A percentile compares a stretch with the other conserved stretches of the same genome.
These are phyloP conservation scores for Netelia inedita DNA, from an alignment of 2,888 invertebrate genomes.

Conservation along the genomic window DNA sequence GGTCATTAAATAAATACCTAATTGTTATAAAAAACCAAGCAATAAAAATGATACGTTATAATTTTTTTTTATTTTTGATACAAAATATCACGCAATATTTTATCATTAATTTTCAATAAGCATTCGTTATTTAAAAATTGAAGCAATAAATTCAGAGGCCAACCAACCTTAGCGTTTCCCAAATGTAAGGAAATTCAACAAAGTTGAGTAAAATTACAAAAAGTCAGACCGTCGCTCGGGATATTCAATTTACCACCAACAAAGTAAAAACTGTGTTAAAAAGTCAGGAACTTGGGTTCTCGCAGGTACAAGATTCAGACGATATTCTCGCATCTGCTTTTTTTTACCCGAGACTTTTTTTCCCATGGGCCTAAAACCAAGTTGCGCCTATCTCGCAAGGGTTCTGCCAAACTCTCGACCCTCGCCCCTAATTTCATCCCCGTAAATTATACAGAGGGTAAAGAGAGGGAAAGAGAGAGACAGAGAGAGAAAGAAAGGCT, in stretches of 20 bases:
- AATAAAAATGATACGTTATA: no score
- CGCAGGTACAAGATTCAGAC: slow-evolving; percentile 11
- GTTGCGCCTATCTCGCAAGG: slow-evolving; percentile 13
- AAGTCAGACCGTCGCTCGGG: not conserved
- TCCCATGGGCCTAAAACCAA: slow-evolving; percentile 15
- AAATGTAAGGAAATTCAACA: no score
- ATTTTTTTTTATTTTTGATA: no score
- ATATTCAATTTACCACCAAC: slow-evolving; percentile 3
- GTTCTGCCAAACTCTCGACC: slow-evolving; percentile 38
- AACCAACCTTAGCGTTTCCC: no score
- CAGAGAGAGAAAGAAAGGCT: not conserved
- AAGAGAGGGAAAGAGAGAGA: not conserved
- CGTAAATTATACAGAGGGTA: slow-evolving; percentile 56
- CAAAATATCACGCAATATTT: no score
- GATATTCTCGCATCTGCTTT: not conserved
- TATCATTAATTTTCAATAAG: no score
- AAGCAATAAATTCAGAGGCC: no score
- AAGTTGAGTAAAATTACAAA: not conserved
- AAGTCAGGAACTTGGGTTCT: not conserved
- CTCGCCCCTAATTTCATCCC: slow-evolving; percentile 21
- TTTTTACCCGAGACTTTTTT: slow-evolving; percentile 12
- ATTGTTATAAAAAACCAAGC: not conserved
- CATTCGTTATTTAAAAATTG: no score
- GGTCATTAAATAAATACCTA: not conserved
- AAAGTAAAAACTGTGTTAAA: not conserved